Base-by-base conservation (phyloP, 2,888 invertebrate species). In the Thyatira batis region DNA sequence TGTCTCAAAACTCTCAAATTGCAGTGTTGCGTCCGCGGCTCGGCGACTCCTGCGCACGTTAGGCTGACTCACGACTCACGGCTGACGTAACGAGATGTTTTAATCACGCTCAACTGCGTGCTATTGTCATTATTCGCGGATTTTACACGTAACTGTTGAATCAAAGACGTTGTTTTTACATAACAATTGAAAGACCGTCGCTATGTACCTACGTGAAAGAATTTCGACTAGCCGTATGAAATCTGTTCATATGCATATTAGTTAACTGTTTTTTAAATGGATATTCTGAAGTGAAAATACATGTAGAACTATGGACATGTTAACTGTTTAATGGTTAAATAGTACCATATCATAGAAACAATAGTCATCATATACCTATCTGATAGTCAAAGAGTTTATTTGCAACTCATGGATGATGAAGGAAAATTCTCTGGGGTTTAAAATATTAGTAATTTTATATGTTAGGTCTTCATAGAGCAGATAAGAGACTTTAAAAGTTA, bases 41-140 rank as follows among this genome's bases (percentile, higher is more conserved):
- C 39, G 39, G n/a, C n/a, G 33, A 33, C 20, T 44, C 27, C 20
- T 27, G 48, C 25, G 28, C 48, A 48, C 46, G 25, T 13, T 27
- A 13, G 25, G 13, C 27, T 48, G 58, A 60, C 51, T 60, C 61
- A 60, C n/a, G n/a, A n/a, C n/a, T 54, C 58, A 58, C 53, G 54
- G 63, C 60, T 65, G 67, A 65, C 63, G 65, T 67, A 67, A 67
- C 67, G 67, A 53, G 27, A 48, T 53, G 45, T 60, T 58, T 54
- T 61, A 57, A 59, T 58, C 57, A 52, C 55, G 57, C 39, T 44
- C 13, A 39, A 39, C 39, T 39, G 17, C 39, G n/a, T 39, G 48
- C 48, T 20, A 44, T 43, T 25, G 43, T 43, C 43, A 23, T 50
- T 50, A 48, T 48, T 25, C 27, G 25, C 44, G 21, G 43, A 50